A percentile compares a stretch with the other conserved stretches of the same genome.
phyloP scores from a whole-genome alignment of 2,888 invertebrate species.

The Thera obeliscata region DNA sequence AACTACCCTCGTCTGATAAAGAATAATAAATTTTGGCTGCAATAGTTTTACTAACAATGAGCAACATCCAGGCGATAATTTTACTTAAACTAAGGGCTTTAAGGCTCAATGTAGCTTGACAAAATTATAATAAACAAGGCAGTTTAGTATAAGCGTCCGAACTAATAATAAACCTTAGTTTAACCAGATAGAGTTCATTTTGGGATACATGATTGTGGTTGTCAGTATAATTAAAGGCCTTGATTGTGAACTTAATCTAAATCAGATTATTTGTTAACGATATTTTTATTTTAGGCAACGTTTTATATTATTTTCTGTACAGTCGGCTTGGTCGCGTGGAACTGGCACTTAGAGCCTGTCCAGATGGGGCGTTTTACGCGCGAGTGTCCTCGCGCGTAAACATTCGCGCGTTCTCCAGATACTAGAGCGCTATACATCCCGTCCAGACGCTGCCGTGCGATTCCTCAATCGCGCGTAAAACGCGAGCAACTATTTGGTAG shows the following conservation, averaged over 20 bases:
- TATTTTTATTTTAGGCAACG: slow-evolving; percentile 11
- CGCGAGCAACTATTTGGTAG: too few species aligned
- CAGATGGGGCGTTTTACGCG: too few species aligned
- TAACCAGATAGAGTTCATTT: background rate
- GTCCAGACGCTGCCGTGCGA: too few species aligned
- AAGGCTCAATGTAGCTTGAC: background rate
- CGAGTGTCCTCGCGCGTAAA: too few species aligned
- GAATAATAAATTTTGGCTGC: background rate
- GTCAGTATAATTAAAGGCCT: slow-evolving; percentile 10
- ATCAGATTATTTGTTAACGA: slow-evolving; percentile 27
- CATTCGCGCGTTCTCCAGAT: too few species aligned
- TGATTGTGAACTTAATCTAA: slow-evolving; percentile 25
- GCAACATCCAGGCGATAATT: background rate
- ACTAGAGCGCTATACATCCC: too few species aligned
- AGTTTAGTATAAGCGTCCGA: background rate
- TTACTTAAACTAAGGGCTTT: background rate
- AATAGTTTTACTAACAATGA: background rate
- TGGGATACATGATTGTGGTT: background rate
- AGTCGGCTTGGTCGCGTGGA: too few species aligned
- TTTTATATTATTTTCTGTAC: too few species aligned
- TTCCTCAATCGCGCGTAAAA: too few species aligned
- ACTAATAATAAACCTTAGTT: background rate
- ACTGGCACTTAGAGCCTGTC: too few species aligned
- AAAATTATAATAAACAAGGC: background rate
- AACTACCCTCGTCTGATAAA: slow-evolving; percentile 10